Evolutionary conservation across 1,140 invertebrate species (phyloP), one percentile per base, ranked within the genome.

Genomic region (Scaptomyza hsui): DNA sequence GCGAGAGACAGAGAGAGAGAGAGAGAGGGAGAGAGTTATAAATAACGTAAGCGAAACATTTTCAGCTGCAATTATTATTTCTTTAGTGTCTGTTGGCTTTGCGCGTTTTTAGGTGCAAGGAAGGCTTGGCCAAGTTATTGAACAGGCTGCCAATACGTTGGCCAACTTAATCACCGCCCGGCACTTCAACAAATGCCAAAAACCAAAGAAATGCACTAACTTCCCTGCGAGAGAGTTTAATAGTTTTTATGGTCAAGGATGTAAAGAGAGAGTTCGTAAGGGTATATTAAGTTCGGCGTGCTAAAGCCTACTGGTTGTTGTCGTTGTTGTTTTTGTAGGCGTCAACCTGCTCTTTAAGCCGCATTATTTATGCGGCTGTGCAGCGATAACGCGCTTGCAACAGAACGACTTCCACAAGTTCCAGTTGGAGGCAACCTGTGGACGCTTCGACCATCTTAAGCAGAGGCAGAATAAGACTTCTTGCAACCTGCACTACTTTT

Each of bases 291-390:
- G 12, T n/a, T 37, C 32, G 32, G 32, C n/a, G 32, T 37, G 32
- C 3, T 7, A n/a, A n/a, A n/a, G 0, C 1, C 6, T 4, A 37
- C 12, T 0, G 3, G 12, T 57, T 61, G 39, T 41, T 35, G 32
- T 52, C 51, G 16, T 32, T 49, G 21, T 89, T 82, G 64, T 79
- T 86, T 89, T 90, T 86, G 89, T 86, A 90, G 89, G 89, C 89
- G 89, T 90, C 89, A 90, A 90, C 89, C 89, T 90, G 89, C 89
- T 90, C 89, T 90, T 90, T 90, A 90, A 90, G 89, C 89, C 74
- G 72, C 85, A 90, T 90, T 90, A 90, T 90, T 90, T 90, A 90
- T 90, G 89, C 89, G 89, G 83, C 85, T 89, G 89, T 85, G 73
- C 83, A 89, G 89, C 89, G 89, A 90, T 90, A 90, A 90, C 86